phyloP scores from a whole-genome alignment of 2,888 invertebrate genomes.

The Acheta domesticus region DNA sequence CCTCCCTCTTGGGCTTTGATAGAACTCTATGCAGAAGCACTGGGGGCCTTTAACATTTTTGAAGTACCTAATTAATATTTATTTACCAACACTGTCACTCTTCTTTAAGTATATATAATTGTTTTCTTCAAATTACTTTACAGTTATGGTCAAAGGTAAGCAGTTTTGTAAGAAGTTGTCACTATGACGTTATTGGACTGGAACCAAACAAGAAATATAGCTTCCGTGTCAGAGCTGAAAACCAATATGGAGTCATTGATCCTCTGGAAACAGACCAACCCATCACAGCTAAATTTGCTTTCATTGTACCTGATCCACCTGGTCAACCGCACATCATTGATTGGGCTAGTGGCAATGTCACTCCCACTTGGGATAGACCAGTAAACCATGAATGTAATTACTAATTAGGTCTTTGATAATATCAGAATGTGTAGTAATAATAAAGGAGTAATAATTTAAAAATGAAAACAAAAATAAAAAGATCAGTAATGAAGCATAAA shows the following conservation, averaged over 20 bases:
- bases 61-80: too few species aligned
- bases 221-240: conserved; percentile 96
- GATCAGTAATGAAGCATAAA: background rate
- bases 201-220: conserved; percentile 87
- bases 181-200: conserved; percentile 93
- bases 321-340: conserved; percentile 85
- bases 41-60: too few species aligned
- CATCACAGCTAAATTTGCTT: conserved; percentile 93
- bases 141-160: conserved; percentile 84
- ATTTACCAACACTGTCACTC: background rate
- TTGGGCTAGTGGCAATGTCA: conserved; percentile 79
- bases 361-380: conserved; percentile 93
- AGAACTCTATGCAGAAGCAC: too few species aligned
- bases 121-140: conserved; percentile 35
- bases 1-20: too few species aligned
- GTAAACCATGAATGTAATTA: too few species aligned
- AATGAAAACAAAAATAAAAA: background rate
- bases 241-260: conserved; percentile 94
- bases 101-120: conserved; percentile 22
- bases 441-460: background rate
- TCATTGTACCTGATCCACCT: conserved; percentile 92
- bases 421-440: too few species aligned
- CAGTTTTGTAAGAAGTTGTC: conserved; percentile 87
- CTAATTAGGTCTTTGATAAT: too few species aligned
- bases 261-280: conserved; percentile 85